These are phyloP conservation scores for Oscheius myriophilus DNA, from an alignment of 2,888 invertebrate species.

Conservation along the genomic window DNA sequence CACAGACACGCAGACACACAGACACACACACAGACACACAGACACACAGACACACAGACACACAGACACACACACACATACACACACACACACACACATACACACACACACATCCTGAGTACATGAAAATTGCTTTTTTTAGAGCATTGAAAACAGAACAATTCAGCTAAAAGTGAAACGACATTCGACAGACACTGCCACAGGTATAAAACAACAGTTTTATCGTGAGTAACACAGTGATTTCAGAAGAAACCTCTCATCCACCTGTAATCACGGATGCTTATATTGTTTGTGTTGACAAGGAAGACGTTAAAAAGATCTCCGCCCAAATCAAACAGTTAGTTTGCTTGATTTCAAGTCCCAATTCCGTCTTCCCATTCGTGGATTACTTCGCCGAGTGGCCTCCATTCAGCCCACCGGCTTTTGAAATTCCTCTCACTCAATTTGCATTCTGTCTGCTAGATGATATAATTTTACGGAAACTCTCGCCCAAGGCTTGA, in stretches of 20 bases:
- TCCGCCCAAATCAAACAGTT: slow-evolving; percentile 51
- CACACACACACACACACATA: too few species aligned
- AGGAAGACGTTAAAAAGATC: slow-evolving; percentile 51
- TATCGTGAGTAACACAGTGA: too few species aligned
- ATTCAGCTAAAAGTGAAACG: slow-evolving; percentile 89
- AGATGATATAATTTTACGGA: background rate
- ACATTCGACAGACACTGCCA: slow-evolving; percentile 74
- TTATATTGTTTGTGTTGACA: slow-evolving; percentile 56
- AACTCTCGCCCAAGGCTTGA: too few species aligned
- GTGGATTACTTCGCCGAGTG: slow-evolving; percentile 6
- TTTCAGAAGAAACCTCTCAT: slow-evolving; percentile 33
- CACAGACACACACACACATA: too few species aligned
- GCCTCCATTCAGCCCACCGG: slow-evolving; percentile 12
- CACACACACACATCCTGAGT: too few species aligned
- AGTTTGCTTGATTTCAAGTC: slow-evolving; percentile 25
- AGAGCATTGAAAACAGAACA: slow-evolving; percentile 94
- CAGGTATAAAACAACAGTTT: too few species aligned
- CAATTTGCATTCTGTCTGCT: slow-evolving; percentile 19
- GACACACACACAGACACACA: too few species aligned
- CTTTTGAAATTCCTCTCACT: slow-evolving; percentile 17
- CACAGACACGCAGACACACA: too few species aligned
- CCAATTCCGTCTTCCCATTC: background rate
- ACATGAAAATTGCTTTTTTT: too few species aligned
- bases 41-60: too few species aligned
- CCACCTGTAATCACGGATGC: slow-evolving; percentile 45